These are phyloP conservation scores for Eulacestoma nigropectus DNA, from an alignment of 2,113 vertebrate genomes.

Conservation along the genomic window DNA sequence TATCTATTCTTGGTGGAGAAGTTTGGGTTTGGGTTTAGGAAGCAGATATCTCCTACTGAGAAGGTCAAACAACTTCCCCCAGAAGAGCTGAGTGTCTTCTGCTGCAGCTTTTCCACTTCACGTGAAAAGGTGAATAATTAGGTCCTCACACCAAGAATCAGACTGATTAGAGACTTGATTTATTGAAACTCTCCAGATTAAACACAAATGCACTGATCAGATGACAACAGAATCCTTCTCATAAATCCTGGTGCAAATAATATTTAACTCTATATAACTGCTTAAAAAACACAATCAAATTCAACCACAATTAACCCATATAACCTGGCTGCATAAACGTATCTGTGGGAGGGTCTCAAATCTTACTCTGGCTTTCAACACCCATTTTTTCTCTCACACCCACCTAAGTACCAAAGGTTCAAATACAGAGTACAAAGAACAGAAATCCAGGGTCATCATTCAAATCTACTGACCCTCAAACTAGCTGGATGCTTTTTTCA, in stretches of 20 bases:
- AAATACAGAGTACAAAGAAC: neutral
- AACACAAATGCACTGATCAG: neutral
- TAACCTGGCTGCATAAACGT: neutral
- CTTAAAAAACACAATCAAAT: neutral
- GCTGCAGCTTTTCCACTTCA: neutral
- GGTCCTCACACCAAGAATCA: neutral
- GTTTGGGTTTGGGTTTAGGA: neutral
- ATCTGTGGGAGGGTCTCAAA: neutral
- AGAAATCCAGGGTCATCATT: neutral
- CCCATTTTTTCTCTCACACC: neutral
- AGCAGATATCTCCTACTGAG: neutral
- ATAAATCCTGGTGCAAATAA: neutral
- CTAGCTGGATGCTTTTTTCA: neutral
- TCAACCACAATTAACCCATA: neutral
- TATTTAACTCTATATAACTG: neutral
- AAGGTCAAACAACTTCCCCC: neutral
- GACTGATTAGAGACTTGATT: neutral
- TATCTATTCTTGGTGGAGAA: neutral
- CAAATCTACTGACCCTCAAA: neutral
- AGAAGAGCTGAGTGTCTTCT: neutral
- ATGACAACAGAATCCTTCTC: neutral
- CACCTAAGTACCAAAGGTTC: neutral
- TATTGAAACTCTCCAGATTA: neutral
- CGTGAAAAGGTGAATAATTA: neutral
- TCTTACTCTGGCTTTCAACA: neutral